Percentiles rank a stretch among this genome's conserved stretches.
Evolutionary conservation across 2,888 invertebrate species (phyloP).

Genomic region (Eledona agricola): DNA sequence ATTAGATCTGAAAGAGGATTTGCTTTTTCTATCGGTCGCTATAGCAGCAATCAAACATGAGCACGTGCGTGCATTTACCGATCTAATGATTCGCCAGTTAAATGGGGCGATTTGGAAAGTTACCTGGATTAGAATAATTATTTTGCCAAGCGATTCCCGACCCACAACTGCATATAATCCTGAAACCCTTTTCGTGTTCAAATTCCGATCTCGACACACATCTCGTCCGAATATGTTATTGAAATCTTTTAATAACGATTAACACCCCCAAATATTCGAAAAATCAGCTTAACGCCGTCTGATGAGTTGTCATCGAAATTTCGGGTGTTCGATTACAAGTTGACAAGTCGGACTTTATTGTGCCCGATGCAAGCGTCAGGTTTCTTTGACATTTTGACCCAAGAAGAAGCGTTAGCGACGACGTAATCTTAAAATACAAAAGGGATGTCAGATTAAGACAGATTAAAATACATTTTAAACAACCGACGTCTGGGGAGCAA

Average conservation of each 20-base stretch:
- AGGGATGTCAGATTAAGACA: slow-evolving; percentile 60
- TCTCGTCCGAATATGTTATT: no score
- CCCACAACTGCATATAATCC: no score
- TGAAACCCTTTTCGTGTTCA: no score
- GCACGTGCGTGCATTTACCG: slow-evolving; percentile 44
- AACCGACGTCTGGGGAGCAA: slow-evolving; percentile 57
- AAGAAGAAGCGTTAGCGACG: slow-evolving; percentile 53
- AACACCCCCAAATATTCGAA: slow-evolving; percentile 36
- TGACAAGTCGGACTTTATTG: slow-evolving; percentile 50
- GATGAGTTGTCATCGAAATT: slow-evolving; percentile 50
- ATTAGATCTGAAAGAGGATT: slow-evolving; percentile 24
- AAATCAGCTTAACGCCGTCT: slow-evolving; percentile 37
- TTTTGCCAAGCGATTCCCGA: slow-evolving; percentile 13
- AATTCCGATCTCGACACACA: no score
- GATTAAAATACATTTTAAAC: slow-evolving; percentile 62
- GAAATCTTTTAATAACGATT: slow-evolving; percentile 35
- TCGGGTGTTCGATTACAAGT: slow-evolving; percentile 52
- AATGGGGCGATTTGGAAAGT: slow-evolving; percentile 27
- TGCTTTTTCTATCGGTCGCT: slow-evolving; percentile 24
- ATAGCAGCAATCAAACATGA: slow-evolving; percentile 40
- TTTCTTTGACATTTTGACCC: slow-evolving; percentile 54
- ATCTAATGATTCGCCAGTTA: slow-evolving; percentile 39
- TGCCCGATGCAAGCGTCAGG: slow-evolving; percentile 54
- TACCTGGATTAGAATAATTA: slow-evolving; percentile 18
- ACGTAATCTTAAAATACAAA: slow-evolving; percentile 59